These are phyloP conservation scores for Drosophila ogumai DNA, from an alignment of 1,140 invertebrate genomes.

Conservation along the genomic window DNA sequence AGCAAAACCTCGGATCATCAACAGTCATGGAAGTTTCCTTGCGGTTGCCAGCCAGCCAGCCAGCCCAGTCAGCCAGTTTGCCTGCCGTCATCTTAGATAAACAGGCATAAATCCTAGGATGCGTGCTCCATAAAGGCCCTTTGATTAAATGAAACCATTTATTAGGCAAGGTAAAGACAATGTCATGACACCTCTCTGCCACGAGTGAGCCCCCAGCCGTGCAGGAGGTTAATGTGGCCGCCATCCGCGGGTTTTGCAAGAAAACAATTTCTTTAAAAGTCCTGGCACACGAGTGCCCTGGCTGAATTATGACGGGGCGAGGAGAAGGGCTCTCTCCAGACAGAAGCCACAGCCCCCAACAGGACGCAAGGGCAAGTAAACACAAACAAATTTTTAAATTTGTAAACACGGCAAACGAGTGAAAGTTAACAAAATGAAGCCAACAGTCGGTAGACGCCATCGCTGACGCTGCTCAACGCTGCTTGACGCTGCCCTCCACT, in stretches of 20 bases:
- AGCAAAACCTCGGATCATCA: conserved; percentile 56
- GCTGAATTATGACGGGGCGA: conserved; percentile 65
- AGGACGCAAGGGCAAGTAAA: conserved; percentile 56
- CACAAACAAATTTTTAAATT: conserved; percentile 82
- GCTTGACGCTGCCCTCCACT: conserved; percentile 12
- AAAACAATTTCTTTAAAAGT: conserved; percentile 82
- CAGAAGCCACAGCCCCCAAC: conserved; percentile 22
- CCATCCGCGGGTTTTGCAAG: conserved; percentile 3
- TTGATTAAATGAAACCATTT: conserved; percentile 83
- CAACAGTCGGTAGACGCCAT: conserved; percentile 56
- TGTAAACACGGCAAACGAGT: conserved; percentile 76
- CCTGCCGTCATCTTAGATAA: conserved; percentile 53
- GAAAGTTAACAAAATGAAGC: conserved; percentile 64
- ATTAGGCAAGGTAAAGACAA: conserved; percentile 77
- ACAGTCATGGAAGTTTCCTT: conserved; percentile 43
- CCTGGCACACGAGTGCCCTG: conserved; percentile 27
- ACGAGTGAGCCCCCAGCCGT: conserved; percentile 9
- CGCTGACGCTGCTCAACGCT: conserved; percentile 30
- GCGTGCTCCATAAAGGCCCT: conserved; percentile 68
- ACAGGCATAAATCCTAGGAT: conserved; percentile 65
- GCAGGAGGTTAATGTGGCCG: conserved; percentile 26
- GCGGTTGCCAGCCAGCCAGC: conserved; percentile 13
- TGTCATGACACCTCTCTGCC: conserved; percentile 58
- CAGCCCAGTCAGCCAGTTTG: conserved; percentile 24
- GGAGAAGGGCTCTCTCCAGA: conserved; percentile 20